phyloP scores from a whole-genome alignment of 2,888 invertebrate species.

The Lasioglossum figueresi region DNA sequence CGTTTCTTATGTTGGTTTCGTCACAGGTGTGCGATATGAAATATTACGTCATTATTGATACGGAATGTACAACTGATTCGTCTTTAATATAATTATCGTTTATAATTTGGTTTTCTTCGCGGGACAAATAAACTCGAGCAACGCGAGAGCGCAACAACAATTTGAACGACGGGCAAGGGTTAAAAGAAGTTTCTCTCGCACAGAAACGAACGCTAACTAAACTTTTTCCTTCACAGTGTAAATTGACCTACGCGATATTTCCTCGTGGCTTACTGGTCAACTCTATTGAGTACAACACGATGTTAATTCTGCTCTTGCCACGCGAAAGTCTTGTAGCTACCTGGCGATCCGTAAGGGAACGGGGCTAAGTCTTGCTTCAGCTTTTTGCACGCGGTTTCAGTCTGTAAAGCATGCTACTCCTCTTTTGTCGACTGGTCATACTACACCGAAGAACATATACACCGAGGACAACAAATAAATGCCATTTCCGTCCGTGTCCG shows the following conservation, averaged over 20 bases:
- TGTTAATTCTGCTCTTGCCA: slow-evolving; percentile 48
- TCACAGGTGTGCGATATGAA: not conserved
- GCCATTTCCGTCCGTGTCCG: not conserved
- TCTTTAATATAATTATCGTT: not conserved
- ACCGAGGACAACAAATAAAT: not conserved
- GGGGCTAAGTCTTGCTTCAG: slow-evolving; percentile 52
- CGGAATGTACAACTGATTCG: not conserved
- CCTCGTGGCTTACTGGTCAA: slow-evolving; percentile 39
- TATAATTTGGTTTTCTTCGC: not conserved
- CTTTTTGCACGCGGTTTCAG: slow-evolving; percentile 65
- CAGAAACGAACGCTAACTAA: not conserved
- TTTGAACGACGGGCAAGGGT: not conserved
- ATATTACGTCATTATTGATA: not conserved
- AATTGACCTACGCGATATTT: not conserved
- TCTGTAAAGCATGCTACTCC: slow-evolving; percentile 32
- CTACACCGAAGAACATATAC: not conserved
- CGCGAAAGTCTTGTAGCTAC: slow-evolving; percentile 55
- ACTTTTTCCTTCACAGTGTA: not conserved
- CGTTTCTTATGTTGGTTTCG: not conserved
- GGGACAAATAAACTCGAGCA: not conserved
- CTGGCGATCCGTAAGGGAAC: slow-evolving; percentile 47
- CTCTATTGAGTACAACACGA: slow-evolving; percentile 37
- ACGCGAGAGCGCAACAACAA: not conserved
- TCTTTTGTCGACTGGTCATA: slow-evolving; percentile 3
- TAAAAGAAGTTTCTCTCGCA: not conserved